Evolutionary conservation across 2,113 vertebrate species (phyloP), one percentile per base, ranked within the genome.

Genomic region (Bubalus kerabau): DNA sequence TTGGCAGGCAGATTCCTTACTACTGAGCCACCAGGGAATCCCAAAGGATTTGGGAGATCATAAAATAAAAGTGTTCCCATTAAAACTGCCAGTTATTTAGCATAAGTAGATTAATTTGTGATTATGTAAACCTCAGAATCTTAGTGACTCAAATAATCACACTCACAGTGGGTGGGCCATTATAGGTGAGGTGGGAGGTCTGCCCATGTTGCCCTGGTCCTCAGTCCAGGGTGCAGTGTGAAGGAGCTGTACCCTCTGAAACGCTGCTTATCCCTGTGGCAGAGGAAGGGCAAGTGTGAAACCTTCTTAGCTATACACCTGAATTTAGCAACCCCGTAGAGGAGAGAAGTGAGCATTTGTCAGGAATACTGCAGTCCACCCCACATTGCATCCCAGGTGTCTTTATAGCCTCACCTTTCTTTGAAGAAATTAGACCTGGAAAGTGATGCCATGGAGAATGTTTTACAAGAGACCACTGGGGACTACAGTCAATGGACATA

Each of bases 221-320:
- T 56, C 28, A 19, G 78, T 54, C 52, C 1, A 14, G 52, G 50
- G 5, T 60, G 52, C 8, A 21, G 67, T 7, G 56, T 52, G 88
- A 19, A n/a, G 88, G 88, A 43, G 40, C 24, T 32, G 56, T 24
- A 1, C 8, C 50, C 8, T 54, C n/a, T 36, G 57, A 64, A 81
- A 36, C 6, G 6, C 2, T 12, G 56, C 23, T 21, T 71, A 32
- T 50, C 24, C 10, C 57, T 3, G 6, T 15, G 4, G 24, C 3
- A 7, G 28, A 74, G 82, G 40, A 90, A 14, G 19, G 15, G 67
- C 50, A 32, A 32, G 30, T 1, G 30, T 5, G 32, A 59, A 21
- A 56, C 32, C 12, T 15, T 2, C 0, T 1, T 40, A n/a, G 62
- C 57, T 26, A 0, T 36, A 2, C 7, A 13, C 13, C 59, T 92